These are phyloP conservation scores for Drosophila neutralis DNA, from an alignment of 2,888 invertebrate species.

Conservation along the genomic window DNA sequence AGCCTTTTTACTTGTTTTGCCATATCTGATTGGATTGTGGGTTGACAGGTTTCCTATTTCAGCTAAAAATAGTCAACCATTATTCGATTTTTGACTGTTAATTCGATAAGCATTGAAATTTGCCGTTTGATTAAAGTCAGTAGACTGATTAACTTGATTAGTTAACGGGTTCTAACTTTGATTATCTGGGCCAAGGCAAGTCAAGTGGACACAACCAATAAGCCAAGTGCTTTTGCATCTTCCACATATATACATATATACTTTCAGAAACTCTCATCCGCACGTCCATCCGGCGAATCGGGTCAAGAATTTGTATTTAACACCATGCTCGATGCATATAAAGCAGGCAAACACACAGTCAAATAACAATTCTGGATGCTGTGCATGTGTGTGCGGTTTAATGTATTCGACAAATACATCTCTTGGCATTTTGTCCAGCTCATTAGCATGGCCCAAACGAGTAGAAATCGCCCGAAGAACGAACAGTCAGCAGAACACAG, in stretches of 20 bases:
- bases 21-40: slow-evolving; percentile 5
- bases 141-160: slow-evolving; percentile 13
- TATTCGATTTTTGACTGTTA: slow-evolving; percentile 7
- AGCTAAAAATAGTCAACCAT: slow-evolving; percentile 10
- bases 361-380: slow-evolving; percentile 33
- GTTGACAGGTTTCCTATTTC: slow-evolving; percentile 8
- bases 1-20: neutral
- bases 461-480: neutral
- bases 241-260: slow-evolving; percentile 1
- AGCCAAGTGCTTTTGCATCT: slow-evolving; percentile 8
- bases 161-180: slow-evolving; percentile 18
- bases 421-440: slow-evolving; percentile 50
- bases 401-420: slow-evolving; percentile 29
- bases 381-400: slow-evolving; percentile 1
- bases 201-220: slow-evolving; percentile 41
- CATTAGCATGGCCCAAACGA: slow-evolving; percentile 53
- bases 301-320: slow-evolving; percentile 51
- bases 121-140: slow-evolving; percentile 3
- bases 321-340: slow-evolving; percentile 32
- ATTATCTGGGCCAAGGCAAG: slow-evolving; percentile 42
- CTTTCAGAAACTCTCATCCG: neutral
- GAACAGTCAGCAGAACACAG: neutral
- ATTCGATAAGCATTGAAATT: slow-evolving; percentile 22
- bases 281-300: slow-evolving; percentile 30
- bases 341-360: slow-evolving; percentile 17